Evolutionary conservation across 2,113 vertebrate species (phyloP).

Genomic region (Tiliqua scincoides): DNA sequence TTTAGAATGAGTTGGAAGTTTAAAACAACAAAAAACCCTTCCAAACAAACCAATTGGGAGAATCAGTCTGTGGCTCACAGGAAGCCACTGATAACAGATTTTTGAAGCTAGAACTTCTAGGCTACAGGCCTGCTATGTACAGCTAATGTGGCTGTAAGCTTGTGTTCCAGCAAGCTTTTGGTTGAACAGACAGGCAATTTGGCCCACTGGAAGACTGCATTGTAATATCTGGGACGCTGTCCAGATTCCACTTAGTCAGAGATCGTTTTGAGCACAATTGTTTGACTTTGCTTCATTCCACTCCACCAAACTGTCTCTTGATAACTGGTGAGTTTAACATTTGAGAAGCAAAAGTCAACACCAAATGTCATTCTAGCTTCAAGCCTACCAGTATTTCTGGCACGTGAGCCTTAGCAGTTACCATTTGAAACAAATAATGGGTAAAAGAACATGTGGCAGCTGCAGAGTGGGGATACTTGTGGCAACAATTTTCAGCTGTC

Average conservation of each 20-base stretch:
- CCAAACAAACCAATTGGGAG: slow-evolving; percentile 17
- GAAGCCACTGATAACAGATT: slow-evolving; percentile 30
- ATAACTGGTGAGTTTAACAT: background rate
- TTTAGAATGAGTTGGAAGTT: background rate
- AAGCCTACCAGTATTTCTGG: background rate
- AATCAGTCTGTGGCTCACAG: background rate
- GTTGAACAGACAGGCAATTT: slow-evolving; percentile 20
- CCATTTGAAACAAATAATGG: background rate
- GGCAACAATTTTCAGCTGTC: background rate
- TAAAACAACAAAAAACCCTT: background rate
- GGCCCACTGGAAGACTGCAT: background rate
- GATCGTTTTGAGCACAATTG: slow-evolving; percentile 2
- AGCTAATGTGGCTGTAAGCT: background rate
- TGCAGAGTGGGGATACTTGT: background rate
- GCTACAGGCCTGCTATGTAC: background rate
- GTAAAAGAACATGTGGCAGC: background rate
- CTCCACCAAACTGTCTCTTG: background rate
- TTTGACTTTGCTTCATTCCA: slow-evolving; percentile 11
- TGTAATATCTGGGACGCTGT: slow-evolving; percentile 1
- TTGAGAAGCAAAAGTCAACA: background rate
- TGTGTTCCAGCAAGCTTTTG: slow-evolving; percentile 28
- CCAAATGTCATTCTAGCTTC: background rate
- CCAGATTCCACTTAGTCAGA: background rate
- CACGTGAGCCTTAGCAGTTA: background rate
- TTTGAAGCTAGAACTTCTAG: background rate